A percentile compares a stretch with the other conserved stretches of the same genome.
Conservation (phyloP, 1,140 invertebrate species). For the Drosophila watanabei region DNA sequence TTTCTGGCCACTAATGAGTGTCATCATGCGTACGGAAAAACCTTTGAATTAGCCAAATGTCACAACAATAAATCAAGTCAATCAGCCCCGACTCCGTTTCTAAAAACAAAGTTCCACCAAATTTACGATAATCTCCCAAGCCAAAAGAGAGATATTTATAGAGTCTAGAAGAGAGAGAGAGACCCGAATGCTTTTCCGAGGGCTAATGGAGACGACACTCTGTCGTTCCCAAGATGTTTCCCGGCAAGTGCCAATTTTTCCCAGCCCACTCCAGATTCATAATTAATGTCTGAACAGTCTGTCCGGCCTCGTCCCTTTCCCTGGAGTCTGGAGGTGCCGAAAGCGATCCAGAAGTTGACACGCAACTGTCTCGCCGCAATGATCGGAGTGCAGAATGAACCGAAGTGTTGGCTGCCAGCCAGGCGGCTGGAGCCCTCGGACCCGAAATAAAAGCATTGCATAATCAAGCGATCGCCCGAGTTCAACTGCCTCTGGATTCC, state of each 20-base stretch:
- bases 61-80: conserved; percentile 73
- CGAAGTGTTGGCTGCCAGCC: conserved; percentile 41
- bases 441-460: conserved; percentile 40
- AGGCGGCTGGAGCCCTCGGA: conserved; percentile 55
- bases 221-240: conserved; percentile 58
- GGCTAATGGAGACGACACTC: conserved; percentile 81
- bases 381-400: conserved; percentile 41
- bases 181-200: conserved; percentile 37
- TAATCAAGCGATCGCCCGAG: conserved; percentile 63
- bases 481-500: conserved; percentile 39
- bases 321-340: conserved; percentile 61
- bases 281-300: conserved; percentile 64
- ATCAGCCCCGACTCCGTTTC: conserved; percentile 27
- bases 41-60: conserved; percentile 69
- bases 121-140: conserved; percentile 67
- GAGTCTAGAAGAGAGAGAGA: conserved; percentile 10
- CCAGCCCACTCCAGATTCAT: conserved; percentile 69
- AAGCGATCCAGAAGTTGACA: conserved; percentile 63
- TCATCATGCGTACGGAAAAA: conserved; percentile 61
- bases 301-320: not conserved
- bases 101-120: conserved; percentile 65
- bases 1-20: conserved; percentile 66
- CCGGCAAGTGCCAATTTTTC: conserved; percentile 62
- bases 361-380: conserved; percentile 44
- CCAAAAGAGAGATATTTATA: conserved; percentile 43